phyloP scores from a whole-genome alignment of 2,888 invertebrate genomes.

The Phasia obesa region DNA sequence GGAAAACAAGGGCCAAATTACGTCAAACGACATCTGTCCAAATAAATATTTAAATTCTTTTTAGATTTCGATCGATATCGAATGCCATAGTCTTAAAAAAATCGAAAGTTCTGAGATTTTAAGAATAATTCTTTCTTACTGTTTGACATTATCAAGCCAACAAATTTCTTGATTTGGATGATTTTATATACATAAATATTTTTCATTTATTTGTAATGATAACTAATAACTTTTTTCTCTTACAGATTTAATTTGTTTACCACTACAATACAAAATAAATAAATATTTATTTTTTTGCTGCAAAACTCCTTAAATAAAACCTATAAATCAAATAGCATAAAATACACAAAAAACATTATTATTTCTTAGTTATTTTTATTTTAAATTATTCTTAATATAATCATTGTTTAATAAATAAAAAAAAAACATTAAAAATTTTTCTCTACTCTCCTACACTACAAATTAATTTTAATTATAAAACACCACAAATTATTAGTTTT shows the following conservation, averaged over 20 bases:
- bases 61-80: too few species aligned
- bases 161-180: background rate
- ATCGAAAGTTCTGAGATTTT: too few species aligned
- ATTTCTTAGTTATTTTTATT: constrained; percentile 3
- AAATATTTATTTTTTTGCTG: constrained; percentile 18
- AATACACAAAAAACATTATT: constrained; percentile 6
- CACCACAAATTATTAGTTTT: constrained; percentile 50
- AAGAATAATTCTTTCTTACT: too few species aligned
- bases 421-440: constrained; percentile 14
- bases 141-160: too few species aligned
- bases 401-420: constrained; percentile 25
- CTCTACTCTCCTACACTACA: constrained; percentile 37
- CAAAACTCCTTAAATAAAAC: constrained; percentile 21
- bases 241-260: constrained; percentile 29
- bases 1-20: too few species aligned
- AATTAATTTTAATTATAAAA: constrained; percentile 43
- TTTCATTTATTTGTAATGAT: background rate
- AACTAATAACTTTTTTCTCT: constrained; percentile 16
- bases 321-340: constrained; percentile 30
- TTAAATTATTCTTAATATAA: constrained; percentile 29
- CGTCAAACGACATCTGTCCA: too few species aligned
- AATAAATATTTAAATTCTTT: too few species aligned
- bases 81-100: too few species aligned
- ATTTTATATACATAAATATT: background rate
- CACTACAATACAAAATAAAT: constrained; percentile 10